A percentile compares a stretch with the other conserved stretches of the same genome.
Evolutionary conservation across 2,888 invertebrate species (phyloP).

Genomic region (Falcaria lacertinaria): DNA sequence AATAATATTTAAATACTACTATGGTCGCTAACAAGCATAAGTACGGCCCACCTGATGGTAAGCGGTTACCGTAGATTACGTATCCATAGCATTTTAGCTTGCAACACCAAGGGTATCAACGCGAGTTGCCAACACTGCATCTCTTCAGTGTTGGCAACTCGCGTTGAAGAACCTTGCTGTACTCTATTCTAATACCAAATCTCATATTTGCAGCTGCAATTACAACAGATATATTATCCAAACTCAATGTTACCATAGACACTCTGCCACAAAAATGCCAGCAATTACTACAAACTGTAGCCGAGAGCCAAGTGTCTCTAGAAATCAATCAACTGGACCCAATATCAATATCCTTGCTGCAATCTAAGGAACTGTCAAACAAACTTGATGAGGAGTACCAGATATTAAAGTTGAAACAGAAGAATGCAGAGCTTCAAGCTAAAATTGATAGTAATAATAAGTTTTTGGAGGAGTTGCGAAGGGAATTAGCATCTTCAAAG

Average conservation of each 20-base stretch:
- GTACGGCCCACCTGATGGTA: no score
- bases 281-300: conserved; percentile 38
- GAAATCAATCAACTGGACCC: conserved; percentile 47
- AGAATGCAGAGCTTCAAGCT: conserved; percentile 47
- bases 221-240: conserved; percentile 46
- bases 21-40: no score
- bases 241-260: conserved; percentile 52
- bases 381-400: conserved; percentile 57
- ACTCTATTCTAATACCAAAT: conserved; percentile 1
- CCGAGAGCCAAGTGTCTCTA: conserved; percentile 31
- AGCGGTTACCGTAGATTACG: no score
- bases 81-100: no score
- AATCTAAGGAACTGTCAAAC: conserved; percentile 38
- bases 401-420: conserved; percentile 56
- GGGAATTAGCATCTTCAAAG: conserved; percentile 50
- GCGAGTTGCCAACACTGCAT: no score
- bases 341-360: conserved; percentile 43
- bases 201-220: conserved; percentile 32
- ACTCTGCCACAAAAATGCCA: conserved; percentile 56
- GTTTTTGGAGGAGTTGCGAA: conserved; percentile 43
- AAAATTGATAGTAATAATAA: conserved; percentile 58
- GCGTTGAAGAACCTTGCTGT: no score
- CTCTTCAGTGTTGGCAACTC: no score
- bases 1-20: no score
- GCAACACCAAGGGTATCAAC: no score